Conservation (phyloP, 2,797 vertebrate species). For the Acanthiza pusilla region DNA sequence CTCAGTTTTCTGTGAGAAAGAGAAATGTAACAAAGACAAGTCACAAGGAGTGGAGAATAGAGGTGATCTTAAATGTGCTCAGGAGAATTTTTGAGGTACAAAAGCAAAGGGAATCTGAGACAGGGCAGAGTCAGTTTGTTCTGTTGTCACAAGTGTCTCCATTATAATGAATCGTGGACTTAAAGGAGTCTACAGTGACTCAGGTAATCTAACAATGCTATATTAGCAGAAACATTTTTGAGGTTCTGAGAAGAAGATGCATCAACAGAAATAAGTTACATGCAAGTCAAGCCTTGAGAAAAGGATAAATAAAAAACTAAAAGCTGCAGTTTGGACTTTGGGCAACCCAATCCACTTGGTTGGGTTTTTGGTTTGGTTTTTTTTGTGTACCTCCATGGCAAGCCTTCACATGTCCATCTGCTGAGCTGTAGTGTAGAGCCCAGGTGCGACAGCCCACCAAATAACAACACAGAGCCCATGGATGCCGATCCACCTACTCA, state of each 20-base stretch:
- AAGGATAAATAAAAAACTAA: not conserved
- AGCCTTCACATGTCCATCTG: rapidly evolving
- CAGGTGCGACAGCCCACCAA: not conserved
- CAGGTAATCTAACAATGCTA: not conserved
- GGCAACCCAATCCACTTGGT: not conserved
- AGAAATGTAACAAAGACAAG: not conserved
- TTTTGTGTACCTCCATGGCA: not conserved
- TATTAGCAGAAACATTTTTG: not conserved
- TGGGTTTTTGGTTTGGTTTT: not conserved
- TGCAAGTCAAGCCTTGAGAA: not conserved
- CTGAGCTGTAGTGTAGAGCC: rapidly evolving
- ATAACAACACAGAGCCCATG: not conserved
- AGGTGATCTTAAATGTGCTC: not conserved
- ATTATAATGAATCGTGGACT: not conserved
- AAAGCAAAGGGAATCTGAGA: not conserved
- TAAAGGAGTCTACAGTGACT: not conserved
- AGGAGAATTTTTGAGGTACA: not conserved
- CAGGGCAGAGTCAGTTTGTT: not conserved
- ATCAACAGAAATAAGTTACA: not conserved
- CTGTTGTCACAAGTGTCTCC: not conserved
- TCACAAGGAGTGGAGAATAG: not conserved
- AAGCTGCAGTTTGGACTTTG: not conserved
- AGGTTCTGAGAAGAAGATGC: not conserved
- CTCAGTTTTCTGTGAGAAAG: not conserved
- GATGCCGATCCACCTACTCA: not conserved